Evolutionary conservation across 1,140 invertebrate genomes (phyloP).

Genomic region (Hermetia illucens): DNA sequence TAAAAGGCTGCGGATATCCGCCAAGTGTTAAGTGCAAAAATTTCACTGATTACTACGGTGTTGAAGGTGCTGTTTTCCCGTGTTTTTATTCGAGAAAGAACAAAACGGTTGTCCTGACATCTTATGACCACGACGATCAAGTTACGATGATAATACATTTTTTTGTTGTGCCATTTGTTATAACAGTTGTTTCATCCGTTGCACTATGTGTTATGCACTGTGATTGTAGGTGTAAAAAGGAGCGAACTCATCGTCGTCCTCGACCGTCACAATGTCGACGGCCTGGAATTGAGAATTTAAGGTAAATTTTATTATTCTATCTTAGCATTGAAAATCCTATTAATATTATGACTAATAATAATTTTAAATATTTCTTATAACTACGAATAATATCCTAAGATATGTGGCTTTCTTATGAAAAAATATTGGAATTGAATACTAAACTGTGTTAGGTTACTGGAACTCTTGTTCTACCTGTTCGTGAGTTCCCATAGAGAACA

Average conservation of each 20-base stretch:
- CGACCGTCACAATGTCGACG: slow-evolving; percentile 31
- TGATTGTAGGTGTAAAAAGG: slow-evolving; percentile 49
- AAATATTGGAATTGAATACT: too few relatives aligned
- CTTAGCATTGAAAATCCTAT: too few relatives aligned
- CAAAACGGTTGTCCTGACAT: slow-evolving; percentile 60
- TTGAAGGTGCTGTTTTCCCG: slow-evolving; percentile 60
- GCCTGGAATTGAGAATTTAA: slow-evolving; percentile 42
- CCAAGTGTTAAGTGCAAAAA: slow-evolving; percentile 70
- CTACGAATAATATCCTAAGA: too few relatives aligned
- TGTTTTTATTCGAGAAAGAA: slow-evolving; percentile 75
- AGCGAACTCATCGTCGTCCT: slow-evolving; percentile 32
- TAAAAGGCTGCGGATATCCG: slow-evolving; percentile 81
- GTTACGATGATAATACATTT: slow-evolving; percentile 64
- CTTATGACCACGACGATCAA: slow-evolving; percentile 64
- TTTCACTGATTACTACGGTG: slow-evolving; percentile 61
- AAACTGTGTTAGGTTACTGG: too few relatives aligned
- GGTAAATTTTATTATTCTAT: slow-evolving; percentile 34
- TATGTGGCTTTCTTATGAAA: too few relatives aligned
- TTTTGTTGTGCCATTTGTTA: slow-evolving; percentile 64
- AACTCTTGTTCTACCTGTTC: too few relatives aligned
- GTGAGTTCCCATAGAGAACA: too few relatives aligned
- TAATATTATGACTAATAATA: too few relatives aligned
- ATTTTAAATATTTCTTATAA: too few relatives aligned
- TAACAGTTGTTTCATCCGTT: slow-evolving; percentile 66
- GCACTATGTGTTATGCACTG: slow-evolving; percentile 73